A percentile compares a stretch with the other conserved stretches of the same genome.
Evolutionary conservation across 2,797 vertebrate genomes (phyloP).

Genomic region (Alectoris magna): DNA sequence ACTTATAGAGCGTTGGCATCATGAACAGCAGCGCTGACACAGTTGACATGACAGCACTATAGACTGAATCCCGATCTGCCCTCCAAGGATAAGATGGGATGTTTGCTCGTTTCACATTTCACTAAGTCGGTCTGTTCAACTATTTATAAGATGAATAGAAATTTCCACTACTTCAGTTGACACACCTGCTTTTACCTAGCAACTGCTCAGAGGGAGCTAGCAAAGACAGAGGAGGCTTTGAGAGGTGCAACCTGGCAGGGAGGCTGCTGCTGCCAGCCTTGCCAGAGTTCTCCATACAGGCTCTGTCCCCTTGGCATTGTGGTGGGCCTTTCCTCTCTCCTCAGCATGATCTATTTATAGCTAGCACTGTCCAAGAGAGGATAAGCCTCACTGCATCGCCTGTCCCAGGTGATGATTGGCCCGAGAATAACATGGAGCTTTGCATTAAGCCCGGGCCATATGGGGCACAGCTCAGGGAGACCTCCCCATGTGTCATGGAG

Average conservation of each 20-base stretch:
- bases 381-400: neutral
- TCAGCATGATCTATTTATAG: constrained; percentile 8
- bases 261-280: neutral
- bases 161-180: constrained; percentile 91
- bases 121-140: constrained; percentile 87
- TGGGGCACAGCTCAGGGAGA: rapidly evolving
- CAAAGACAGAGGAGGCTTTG: constrained; percentile 33
- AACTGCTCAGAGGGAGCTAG: constrained; percentile 71
- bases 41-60: constrained; percentile 86
- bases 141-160: constrained; percentile 94
- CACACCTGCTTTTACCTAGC: constrained; percentile 82
- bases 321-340: neutral
- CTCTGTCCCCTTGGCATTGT: neutral
- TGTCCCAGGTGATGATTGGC: rapidly evolving
- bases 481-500: neutral
- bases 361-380: neutral
- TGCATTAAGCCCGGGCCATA: rapidly evolving
- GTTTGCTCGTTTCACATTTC: constrained; percentile 91
- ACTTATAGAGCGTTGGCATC: constrained; percentile 85
- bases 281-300: neutral
- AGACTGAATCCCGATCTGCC: constrained; percentile 85
- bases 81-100: constrained; percentile 90
- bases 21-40: constrained; percentile 83
- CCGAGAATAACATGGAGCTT: neutral
- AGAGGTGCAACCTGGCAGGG: neutral